Conservation (phyloP, 53 echinoderm and acorn worm species). For the Zoroaster sp. region DNA sequence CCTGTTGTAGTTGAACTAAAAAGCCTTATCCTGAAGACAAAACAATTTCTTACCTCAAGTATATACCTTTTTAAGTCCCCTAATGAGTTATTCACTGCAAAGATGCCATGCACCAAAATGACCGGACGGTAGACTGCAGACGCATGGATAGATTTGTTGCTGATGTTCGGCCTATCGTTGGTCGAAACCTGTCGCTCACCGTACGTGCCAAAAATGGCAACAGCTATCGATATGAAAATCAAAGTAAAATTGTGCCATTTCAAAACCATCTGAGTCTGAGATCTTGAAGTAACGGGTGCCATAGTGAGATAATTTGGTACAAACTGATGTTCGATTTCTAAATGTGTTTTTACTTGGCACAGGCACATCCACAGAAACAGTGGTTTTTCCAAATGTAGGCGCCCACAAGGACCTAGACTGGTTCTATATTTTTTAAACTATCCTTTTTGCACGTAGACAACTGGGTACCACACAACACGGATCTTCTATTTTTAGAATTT, state of each 20-base stretch:
- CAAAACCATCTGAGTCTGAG: neutral
- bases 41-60: neutral
- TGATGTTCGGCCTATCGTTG: neutral
- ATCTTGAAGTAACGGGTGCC: neutral
- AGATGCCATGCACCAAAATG: neutral
- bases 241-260: neutral
- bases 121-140: neutral
- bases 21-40: no score
- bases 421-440: neutral
- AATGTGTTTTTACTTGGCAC: neutral
- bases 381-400: neutral
- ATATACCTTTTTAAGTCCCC: neutral
- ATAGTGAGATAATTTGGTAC: neutral
- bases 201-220: neutral
- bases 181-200: neutral
- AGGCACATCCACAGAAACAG: no score
- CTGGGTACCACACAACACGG: neutral
- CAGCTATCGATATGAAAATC: neutral
- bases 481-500: neutral
- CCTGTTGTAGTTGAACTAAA: no score
- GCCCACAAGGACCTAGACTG: neutral
- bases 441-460: neutral
- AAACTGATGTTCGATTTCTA: neutral
- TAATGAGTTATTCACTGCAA: neutral
- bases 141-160: neutral